Evolutionary conservation across 2,797 vertebrate species (phyloP).

Genomic region (Limosa lapponica): DNA sequence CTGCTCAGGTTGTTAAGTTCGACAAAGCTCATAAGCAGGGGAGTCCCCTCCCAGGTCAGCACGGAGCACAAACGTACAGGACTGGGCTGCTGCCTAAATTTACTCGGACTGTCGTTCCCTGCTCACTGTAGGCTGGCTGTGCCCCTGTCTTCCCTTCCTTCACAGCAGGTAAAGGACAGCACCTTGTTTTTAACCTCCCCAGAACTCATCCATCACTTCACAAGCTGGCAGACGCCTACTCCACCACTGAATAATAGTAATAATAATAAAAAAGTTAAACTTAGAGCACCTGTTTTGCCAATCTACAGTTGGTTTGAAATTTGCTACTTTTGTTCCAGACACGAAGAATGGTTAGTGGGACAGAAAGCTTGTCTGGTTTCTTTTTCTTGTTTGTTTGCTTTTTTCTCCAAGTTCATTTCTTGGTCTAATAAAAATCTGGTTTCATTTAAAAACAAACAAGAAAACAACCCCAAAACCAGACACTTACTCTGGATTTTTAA

Average conservation of each 20-base stretch:
- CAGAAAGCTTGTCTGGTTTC: background rate
- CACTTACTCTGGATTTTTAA: conserved; percentile 25
- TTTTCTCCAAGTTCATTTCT: background rate
- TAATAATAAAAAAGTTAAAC: background rate
- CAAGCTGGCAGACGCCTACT: background rate
- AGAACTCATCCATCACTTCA: background rate
- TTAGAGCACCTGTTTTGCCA: background rate
- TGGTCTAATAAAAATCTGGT: background rate
- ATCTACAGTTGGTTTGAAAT: background rate
- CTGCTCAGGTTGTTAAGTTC: background rate
- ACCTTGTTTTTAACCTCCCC: background rate
- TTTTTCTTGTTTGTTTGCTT: background rate
- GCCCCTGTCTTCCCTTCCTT: background rate
- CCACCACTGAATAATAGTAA: background rate
- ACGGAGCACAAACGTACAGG: accelerated
- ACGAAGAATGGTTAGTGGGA: background rate
- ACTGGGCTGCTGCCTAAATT: background rate
- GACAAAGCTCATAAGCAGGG: background rate
- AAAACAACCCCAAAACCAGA: background rate
- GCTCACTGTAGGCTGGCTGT: accelerated
- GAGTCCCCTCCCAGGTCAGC: background rate
- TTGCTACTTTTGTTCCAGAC: background rate
- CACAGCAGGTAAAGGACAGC: background rate
- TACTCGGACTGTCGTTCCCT: background rate
- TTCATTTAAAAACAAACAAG: conserved; percentile 22